phyloP scores from a whole-genome alignment of 2,113 vertebrate species.

The Grus americana region DNA sequence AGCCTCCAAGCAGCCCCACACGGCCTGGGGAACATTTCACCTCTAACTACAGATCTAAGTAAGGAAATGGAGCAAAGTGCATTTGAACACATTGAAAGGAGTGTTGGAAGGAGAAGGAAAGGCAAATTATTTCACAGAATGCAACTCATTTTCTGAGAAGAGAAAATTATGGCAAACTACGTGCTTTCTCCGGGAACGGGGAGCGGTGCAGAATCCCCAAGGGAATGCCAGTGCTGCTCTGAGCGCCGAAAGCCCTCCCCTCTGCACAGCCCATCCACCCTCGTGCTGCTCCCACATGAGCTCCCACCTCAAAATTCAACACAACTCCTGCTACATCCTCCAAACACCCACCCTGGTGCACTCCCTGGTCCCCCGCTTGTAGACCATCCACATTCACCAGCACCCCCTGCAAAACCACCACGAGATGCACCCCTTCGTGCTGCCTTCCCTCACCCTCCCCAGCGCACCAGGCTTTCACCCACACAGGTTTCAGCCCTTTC shows the following conservation, averaged over 20 bases:
- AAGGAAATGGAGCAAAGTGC: not conserved
- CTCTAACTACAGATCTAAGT: not conserved
- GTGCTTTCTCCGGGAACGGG: not conserved
- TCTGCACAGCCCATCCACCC: not conserved
- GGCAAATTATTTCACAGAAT: not conserved
- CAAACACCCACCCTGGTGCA: not conserved
- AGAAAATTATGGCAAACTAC: not conserved
- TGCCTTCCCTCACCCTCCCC: not conserved
- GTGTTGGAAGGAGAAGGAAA: not conserved
- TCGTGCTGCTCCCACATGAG: not conserved
- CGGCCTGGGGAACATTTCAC: not conserved
- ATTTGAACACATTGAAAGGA: not conserved
- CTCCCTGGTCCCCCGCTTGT: not conserved
- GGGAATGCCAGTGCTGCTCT: not conserved
- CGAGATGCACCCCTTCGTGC: fast-evolving
- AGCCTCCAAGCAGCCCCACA: not conserved
- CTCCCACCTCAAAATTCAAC: not conserved
- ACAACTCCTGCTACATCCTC: not conserved
- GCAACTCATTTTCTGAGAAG: not conserved
- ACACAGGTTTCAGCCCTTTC: not conserved
- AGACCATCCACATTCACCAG: not conserved
- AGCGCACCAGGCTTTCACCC: not conserved
- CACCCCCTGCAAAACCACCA: not conserved
- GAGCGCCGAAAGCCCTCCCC: not conserved
- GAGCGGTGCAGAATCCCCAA: not conserved